Percentiles rank a stretch among this genome's conserved stretches.
Conservation (phyloP, 1,140 invertebrate genomes). For the Aradophagus sp. region DNA sequence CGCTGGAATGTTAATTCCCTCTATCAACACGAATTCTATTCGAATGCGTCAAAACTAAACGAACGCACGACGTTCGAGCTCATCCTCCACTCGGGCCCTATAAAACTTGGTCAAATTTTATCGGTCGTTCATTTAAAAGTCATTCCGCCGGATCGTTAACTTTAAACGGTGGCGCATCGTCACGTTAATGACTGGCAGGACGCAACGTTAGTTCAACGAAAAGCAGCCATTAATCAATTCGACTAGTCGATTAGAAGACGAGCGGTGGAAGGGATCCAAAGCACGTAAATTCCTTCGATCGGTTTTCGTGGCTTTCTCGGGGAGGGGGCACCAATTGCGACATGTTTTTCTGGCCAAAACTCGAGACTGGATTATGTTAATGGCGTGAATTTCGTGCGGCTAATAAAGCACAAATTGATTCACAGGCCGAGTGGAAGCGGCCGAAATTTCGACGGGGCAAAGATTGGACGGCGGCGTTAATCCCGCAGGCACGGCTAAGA, state of each 20-base stretch:
- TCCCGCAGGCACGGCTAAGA: slow-evolving; percentile 29
- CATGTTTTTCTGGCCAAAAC: too few species aligned
- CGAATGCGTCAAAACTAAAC: slow-evolving; percentile 10
- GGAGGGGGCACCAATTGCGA: too few species aligned
- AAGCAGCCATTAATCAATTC: slow-evolving; percentile 13
- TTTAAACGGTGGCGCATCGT: slow-evolving; percentile 3
- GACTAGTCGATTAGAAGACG: too few species aligned
- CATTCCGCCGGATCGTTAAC: slow-evolving; percentile 1
- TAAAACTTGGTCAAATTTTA: slow-evolving; percentile 22
- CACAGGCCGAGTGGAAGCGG: slow-evolving; percentile 7
- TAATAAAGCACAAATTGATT: slow-evolving; percentile 30
- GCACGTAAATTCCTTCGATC: too few species aligned
- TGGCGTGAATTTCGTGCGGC: slow-evolving; percentile 1
- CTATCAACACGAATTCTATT: slow-evolving; percentile 11
- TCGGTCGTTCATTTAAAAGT: slow-evolving; percentile 11
- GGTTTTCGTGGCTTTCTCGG: too few species aligned
- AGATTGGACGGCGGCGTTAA: slow-evolving; percentile 26
- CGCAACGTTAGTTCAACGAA: slow-evolving; percentile 4
- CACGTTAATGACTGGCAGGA: slow-evolving; percentile 10
- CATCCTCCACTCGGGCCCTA: slow-evolving; percentile 2
- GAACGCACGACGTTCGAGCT: not conserved
- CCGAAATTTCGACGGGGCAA: slow-evolving; percentile 23
- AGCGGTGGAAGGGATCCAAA: too few species aligned
- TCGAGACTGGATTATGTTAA: slow-evolving; percentile 17
- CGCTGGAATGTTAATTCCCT: slow-evolving; percentile 13